phyloP scores from a whole-genome alignment of 2,113 vertebrate genomes.

The Clarias batrachus region DNA sequence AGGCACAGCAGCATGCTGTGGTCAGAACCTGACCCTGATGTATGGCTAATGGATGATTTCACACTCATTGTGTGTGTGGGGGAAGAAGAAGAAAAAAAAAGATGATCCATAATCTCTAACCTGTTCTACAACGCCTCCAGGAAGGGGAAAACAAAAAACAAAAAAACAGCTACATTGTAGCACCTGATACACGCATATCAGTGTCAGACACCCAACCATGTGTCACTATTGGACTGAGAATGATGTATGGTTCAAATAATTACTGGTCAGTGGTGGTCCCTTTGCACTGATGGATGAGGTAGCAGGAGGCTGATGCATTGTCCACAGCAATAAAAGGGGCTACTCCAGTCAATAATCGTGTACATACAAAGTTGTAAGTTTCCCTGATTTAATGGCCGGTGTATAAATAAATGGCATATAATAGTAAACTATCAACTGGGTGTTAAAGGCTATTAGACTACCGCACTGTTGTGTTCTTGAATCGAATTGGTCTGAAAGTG shows the following conservation, averaged over 20 bases:
- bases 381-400: background rate
- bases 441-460: background rate
- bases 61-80: background rate
- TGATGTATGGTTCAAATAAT: conserved; percentile 17
- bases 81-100: no score
- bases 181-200: conserved; percentile 26
- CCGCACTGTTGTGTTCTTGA: background rate
- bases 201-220: conserved; percentile 17
- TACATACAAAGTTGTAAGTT: background rate
- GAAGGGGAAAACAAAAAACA: background rate
- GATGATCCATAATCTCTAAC: background rate
- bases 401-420: background rate
- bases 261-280: conserved; percentile 20
- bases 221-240: conserved; percentile 6
- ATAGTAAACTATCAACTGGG: background rate
- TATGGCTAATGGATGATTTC: background rate
- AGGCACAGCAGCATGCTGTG: background rate
- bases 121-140: background rate
- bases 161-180: background rate
- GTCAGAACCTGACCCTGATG: background rate
- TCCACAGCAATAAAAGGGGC: background rate
- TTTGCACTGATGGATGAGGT: conserved; percentile 12
- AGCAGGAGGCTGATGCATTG: background rate
- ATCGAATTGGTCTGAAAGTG: background rate
- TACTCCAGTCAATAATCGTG: background rate